Evolutionary conservation across 1,140 invertebrate genomes (phyloP).

Genomic region (Lucilia sericata): DNA sequence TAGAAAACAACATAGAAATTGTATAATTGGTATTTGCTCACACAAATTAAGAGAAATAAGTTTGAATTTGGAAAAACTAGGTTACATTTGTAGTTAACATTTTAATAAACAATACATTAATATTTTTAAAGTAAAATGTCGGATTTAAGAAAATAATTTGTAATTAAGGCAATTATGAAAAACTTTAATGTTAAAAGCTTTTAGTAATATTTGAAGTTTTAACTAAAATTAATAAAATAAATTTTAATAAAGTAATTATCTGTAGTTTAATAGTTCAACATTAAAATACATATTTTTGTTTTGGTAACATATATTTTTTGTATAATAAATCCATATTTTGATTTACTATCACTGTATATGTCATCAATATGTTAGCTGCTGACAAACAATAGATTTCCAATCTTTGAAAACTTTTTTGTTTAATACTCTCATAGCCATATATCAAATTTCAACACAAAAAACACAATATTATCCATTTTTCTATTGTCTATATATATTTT

Average conservation of each 20-base stretch:
- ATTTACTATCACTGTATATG: conserved; percentile 3
- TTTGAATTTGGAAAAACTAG: not conserved
- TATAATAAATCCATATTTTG: not conserved
- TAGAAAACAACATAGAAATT: not conserved
- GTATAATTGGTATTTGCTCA: not conserved
- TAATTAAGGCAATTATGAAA: no score
- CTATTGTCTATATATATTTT: conserved; percentile 42
- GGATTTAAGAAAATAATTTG: no score
- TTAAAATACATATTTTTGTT: no score
- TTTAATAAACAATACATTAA: no score
- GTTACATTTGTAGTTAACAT: no score
- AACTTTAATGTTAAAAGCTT: no score
- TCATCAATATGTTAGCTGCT: conserved; percentile 11
- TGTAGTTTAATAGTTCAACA: no score
- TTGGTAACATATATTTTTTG: not conserved
- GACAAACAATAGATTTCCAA: conserved; percentile 4
- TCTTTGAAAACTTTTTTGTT: not conserved
- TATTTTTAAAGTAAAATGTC: no score
- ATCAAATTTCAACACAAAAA: not conserved
- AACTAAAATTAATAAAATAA: not conserved
- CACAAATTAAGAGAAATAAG: not conserved
- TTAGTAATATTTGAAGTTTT: no score
- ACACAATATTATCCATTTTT: not conserved
- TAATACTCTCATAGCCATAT: not conserved
- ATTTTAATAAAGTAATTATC: not conserved